phyloP scores from a whole-genome alignment of 2,888 invertebrate genomes.

The Cremastinae sp. region DNA sequence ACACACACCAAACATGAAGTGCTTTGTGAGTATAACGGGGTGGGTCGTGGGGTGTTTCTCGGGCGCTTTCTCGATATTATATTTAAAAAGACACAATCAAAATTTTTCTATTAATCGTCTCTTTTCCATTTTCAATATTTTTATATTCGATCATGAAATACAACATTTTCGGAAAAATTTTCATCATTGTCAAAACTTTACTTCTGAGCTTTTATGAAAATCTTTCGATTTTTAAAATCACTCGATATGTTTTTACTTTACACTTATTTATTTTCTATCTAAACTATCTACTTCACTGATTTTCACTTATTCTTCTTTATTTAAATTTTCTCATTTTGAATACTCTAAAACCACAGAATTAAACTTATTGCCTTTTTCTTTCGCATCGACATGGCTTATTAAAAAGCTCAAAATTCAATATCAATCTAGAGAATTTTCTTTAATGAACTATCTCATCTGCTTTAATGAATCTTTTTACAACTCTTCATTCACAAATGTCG shows the following conservation, averaged over 20 bases:
- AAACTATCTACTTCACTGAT: background rate
- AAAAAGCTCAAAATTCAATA: slow-evolving; percentile 31
- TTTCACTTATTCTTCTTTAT: slow-evolving; percentile 1
- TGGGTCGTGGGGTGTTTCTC: slow-evolving; percentile 59
- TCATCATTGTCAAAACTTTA: no score
- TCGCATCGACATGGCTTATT: background rate
- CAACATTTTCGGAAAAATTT: background rate
- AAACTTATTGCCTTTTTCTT: background rate
- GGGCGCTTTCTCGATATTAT: slow-evolving; percentile 33
- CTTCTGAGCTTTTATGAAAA: background rate
- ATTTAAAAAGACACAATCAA: slow-evolving; percentile 15
- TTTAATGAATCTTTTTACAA: slow-evolving; percentile 20
- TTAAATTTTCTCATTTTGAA: background rate
- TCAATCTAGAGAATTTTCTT: slow-evolving; percentile 12
- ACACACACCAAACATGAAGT: slow-evolving; percentile 80
- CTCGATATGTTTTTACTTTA: background rate
- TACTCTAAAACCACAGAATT: background rate
- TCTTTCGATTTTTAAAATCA: background rate
- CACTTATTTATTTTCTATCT: background rate
- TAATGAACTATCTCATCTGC: slow-evolving; percentile 35
- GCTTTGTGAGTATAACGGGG: slow-evolving; percentile 79
- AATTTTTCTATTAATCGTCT: no score
- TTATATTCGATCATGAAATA: no score
- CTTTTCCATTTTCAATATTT: no score
- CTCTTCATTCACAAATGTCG: slow-evolving; percentile 54